Evolutionary conservation across 2,113 vertebrate genomes (phyloP).

Genomic region (Tachysurus vachellii): DNA sequence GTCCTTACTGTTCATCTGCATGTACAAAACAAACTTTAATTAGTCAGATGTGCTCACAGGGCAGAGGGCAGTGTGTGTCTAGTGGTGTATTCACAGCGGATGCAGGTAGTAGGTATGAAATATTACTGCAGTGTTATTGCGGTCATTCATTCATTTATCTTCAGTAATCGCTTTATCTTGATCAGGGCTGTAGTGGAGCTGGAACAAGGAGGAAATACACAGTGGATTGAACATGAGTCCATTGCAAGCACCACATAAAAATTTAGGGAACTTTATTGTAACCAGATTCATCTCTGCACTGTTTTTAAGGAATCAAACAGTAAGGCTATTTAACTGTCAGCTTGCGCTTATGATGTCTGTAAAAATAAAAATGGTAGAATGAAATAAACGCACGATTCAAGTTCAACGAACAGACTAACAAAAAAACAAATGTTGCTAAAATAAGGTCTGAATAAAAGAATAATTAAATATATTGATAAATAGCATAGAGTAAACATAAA

Average conservation of each 20-base stretch:
- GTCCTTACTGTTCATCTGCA: constrained; percentile 71
- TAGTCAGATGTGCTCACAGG: constrained; percentile 69
- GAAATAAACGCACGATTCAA: no score
- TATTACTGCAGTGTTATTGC: not conserved
- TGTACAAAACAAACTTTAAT: constrained; percentile 79
- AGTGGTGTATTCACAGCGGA: constrained; percentile 5
- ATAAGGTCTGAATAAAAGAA: no score
- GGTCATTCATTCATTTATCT: not conserved
- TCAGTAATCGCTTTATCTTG: not conserved
- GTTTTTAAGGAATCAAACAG: no score
- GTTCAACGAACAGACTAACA: no score
- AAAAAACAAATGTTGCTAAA: no score
- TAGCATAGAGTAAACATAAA: no score
- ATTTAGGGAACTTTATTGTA: not conserved
- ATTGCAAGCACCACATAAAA: not conserved
- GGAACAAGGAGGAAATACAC: not conserved
- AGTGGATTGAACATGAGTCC: not conserved
- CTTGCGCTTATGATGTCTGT: no score
- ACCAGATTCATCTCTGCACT: not conserved
- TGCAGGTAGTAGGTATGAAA: constrained; percentile 1
- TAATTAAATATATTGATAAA: no score
- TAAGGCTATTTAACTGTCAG: no score
- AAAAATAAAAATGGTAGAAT: no score
- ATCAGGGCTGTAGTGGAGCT: not conserved
- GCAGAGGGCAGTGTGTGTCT: constrained; percentile 20